Evolutionary conservation across 2,888 invertebrate species (phyloP), one percentile per base, ranked within the genome.

Genomic region (Neelides folsomi): DNA sequence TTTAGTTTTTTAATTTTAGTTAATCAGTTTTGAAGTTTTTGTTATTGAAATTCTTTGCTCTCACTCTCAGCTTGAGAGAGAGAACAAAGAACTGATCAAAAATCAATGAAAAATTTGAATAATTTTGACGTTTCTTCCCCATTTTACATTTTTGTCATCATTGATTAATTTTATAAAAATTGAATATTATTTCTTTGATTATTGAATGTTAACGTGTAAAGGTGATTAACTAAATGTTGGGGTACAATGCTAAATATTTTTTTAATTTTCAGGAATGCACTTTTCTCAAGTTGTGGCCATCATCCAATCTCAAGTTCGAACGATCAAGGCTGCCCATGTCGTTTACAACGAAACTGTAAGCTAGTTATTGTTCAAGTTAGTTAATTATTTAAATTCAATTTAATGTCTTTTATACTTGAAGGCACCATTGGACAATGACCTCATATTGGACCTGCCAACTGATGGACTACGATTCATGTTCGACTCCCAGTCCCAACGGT

Each of bases 401-500:
- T 13, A 16, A 42, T 15, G 13, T 15, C 27, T 27, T 27, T 27
- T 7, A 27, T 27, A 3, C 7, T 27, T 27, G n/a, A n/a, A 94
- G 86, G 86, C 89, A 74, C 95, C 97, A 43, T 77, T 97, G 72
- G 83, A 83, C 67, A 87, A 89, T 74, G 97, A 98, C 72, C 76
- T 98, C 73, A 87, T 94, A 66, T 84, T 98, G 71, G 90, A 92
- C 75, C 80, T 98, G 74, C 88, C 93, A 50, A 85, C 89, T 71
- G 95, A 97, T 76, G 97, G 97, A 45, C 83, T 98, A 63, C 81
- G 92, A 71, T 81, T 98, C 67, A 86, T 93, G 73, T 98, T 97
- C 73, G 97, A 98, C 74, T 87, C 95, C 38, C 80, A 87, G 51
- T 83, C 84, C 44, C 97, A 97, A 73, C 80, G 93, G 68, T 79